Evolutionary conservation across 2,888 invertebrate genomes (phyloP).

Genomic region (Cybosia mesomella): DNA sequence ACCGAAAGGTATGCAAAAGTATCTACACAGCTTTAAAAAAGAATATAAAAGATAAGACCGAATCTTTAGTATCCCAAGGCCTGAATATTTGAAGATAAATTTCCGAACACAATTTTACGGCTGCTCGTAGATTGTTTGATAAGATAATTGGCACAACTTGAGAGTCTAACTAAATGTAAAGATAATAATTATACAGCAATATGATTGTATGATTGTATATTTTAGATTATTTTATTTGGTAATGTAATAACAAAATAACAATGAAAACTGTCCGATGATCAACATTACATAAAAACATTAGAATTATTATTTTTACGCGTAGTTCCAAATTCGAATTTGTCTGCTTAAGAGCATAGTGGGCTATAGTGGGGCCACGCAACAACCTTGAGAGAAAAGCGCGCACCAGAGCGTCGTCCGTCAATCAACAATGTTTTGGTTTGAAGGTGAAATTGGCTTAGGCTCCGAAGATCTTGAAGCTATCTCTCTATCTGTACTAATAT

Average conservation of each 20-base stretch:
- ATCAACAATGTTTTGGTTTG: no score
- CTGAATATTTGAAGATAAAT: conserved; percentile 2
- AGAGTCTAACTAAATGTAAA: not conserved
- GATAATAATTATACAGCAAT: not conserved
- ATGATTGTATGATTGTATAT: conserved; percentile 2
- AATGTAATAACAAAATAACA: conserved; percentile 6
- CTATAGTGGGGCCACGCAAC: no score
- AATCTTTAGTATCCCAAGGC: not conserved
- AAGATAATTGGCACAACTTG: not conserved
- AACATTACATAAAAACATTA: not conserved
- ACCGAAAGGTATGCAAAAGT: not conserved
- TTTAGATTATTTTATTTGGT: not conserved
- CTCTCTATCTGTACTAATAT: no score
- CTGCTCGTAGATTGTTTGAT: not conserved
- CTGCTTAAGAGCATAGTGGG: no score
- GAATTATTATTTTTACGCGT: not conserved
- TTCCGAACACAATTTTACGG: not conserved
- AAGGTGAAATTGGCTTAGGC: no score
- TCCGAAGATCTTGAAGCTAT: no score
- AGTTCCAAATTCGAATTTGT: no score
- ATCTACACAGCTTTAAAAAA: not conserved
- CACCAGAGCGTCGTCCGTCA: no score
- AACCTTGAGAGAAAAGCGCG: no score
- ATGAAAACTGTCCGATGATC: not conserved
- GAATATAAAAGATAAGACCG: not conserved